Evolutionary conservation across 2,888 invertebrate species (phyloP).

Genomic region (Acanthosoma haemorrhoidale): DNA sequence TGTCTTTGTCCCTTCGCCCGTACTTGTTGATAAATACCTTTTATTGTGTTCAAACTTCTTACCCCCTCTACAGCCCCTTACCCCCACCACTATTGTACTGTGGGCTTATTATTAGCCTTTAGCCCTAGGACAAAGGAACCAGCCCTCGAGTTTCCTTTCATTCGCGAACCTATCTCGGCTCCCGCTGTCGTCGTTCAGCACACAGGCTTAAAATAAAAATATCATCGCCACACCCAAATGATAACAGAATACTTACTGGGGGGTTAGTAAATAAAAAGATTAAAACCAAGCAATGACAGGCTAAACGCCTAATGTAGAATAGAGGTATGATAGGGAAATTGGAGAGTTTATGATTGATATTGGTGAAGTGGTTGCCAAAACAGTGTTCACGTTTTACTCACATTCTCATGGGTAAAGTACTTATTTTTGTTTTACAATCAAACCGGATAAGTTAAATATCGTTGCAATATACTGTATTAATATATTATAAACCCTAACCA

Average conservation of each 20-base stretch:
- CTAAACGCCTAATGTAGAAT: too few species aligned
- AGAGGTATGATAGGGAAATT: too few species aligned
- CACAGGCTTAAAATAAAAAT: background rate
- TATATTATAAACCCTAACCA: too few species aligned
- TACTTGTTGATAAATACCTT: conserved; percentile 23
- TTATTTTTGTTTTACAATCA: too few species aligned
- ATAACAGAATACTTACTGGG: background rate
- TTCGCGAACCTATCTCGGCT: background rate
- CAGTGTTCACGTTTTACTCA: too few species aligned
- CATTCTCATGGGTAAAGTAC: too few species aligned
- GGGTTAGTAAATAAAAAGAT: too few species aligned
- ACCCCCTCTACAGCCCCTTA: background rate
- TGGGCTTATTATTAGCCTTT: background rate
- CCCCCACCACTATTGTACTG: background rate
- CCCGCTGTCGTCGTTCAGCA: background rate
- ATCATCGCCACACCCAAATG: background rate
- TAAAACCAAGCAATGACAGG: too few species aligned
- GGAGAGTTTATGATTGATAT: too few species aligned
- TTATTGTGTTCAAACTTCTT: conserved; percentile 3
- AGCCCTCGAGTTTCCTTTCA: background rate
- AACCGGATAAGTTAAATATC: too few species aligned
- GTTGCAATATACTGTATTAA: too few species aligned
- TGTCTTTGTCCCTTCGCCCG: background rate
- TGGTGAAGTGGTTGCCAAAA: too few species aligned
- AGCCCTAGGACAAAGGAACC: background rate